phyloP scores from a whole-genome alignment of 2,113 vertebrate species.

The Psophia crepitans region DNA sequence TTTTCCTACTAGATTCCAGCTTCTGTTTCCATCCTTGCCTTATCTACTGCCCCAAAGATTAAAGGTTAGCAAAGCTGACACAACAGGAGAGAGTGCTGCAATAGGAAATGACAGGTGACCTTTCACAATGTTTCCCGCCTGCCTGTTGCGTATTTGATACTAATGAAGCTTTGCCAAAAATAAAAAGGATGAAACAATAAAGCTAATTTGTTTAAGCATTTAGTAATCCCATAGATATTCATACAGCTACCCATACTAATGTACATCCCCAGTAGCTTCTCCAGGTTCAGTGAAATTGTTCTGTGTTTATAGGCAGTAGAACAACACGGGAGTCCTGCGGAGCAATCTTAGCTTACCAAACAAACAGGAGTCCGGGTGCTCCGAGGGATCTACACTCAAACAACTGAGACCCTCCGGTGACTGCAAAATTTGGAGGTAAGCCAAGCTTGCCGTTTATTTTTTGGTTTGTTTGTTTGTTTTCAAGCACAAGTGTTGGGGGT shows the following conservation, averaged over 20 bases:
- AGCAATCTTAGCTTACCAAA: slow-evolving; percentile 12
- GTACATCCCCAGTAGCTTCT: neutral
- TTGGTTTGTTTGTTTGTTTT: neutral
- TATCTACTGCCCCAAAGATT: neutral
- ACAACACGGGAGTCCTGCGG: neutral
- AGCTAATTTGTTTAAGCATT: neutral
- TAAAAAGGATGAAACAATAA: neutral
- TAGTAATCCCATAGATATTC: neutral
- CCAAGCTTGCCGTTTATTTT: neutral
- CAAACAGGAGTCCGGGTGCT: neutral
- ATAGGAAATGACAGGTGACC: slow-evolving; percentile 24
- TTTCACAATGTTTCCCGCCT: neutral
- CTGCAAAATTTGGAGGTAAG: neutral
- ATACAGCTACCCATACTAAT: neutral
- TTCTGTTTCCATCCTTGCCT: neutral
- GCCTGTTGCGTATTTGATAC: slow-evolving; percentile 1
- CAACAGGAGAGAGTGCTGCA: neutral
- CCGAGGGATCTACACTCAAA: neutral
- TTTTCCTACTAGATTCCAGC: neutral
- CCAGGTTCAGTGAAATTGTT: neutral
- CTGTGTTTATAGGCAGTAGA: neutral
- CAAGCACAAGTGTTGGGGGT: neutral
- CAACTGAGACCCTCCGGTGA: neutral
- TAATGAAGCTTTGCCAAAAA: slow-evolving; percentile 5
- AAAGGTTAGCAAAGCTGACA: slow-evolving; percentile 25